phyloP scores from a whole-genome alignment of 2,888 invertebrate genomes.

The Apodemia hepburni region DNA sequence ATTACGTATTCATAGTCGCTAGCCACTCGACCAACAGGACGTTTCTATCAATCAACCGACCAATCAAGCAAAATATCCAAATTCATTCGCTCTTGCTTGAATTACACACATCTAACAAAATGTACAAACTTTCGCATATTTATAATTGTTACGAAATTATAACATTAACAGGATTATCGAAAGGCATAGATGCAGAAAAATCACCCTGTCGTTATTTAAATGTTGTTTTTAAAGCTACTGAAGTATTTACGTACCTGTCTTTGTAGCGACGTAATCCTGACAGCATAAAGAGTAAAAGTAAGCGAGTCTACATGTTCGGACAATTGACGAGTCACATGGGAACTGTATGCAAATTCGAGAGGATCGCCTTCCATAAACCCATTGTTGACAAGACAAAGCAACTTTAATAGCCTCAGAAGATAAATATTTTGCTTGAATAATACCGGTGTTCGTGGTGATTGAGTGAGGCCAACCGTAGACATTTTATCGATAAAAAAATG shows the following conservation, averaged over 20 bases:
- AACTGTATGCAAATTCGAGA: conserved; percentile 59
- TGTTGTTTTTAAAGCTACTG: not conserved
- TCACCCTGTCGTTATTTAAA: not conserved
- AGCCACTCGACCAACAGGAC: too few relatives aligned
- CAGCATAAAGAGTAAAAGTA: conserved; percentile 40
- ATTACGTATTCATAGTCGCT: too few relatives aligned
- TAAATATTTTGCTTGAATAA: conserved; percentile 11
- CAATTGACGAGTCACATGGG: conserved; percentile 58
- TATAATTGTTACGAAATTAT: too few relatives aligned
- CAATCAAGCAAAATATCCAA: too few relatives aligned
- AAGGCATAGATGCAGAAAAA: too few relatives aligned
- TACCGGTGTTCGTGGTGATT: not conserved
- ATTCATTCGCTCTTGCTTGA: too few relatives aligned
- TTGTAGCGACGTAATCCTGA: conserved; percentile 12
- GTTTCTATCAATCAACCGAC: too few relatives aligned
- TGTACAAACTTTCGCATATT: too few relatives aligned
- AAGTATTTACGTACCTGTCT: not conserved
- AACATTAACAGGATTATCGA: too few relatives aligned
- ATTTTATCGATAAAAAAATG: not conserved
- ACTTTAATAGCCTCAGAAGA: conserved; percentile 14
- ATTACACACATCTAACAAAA: too few relatives aligned
- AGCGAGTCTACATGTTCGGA: conserved; percentile 37
- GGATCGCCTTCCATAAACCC: conserved; percentile 41
- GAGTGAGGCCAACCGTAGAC: not conserved
- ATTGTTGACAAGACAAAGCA: conserved; percentile 40